Evolutionary conservation across 2,797 vertebrate species (phyloP).

Genomic region (Selene dorsalis): DNA sequence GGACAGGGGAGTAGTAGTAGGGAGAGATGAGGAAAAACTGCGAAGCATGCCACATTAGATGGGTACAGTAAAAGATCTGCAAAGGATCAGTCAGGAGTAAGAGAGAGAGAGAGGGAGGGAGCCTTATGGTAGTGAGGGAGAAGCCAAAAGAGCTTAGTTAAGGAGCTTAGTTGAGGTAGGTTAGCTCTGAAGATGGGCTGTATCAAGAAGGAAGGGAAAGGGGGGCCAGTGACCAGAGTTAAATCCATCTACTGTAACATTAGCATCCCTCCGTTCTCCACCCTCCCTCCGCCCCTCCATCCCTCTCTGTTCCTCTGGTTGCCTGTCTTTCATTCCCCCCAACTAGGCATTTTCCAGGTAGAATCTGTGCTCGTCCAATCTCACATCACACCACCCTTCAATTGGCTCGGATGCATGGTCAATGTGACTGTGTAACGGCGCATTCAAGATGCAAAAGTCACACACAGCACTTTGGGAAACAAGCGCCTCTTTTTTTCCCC

Average conservation of each 20-base stretch:
- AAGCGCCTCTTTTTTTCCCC: slow-evolving; percentile 73
- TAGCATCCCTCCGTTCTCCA: slow-evolving; percentile 48
- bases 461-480: slow-evolving; percentile 80
- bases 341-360: slow-evolving; percentile 74
- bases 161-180: slow-evolving; percentile 73
- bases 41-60: slow-evolving; percentile 75
- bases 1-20: slow-evolving; percentile 57
- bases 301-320: slow-evolving; percentile 49
- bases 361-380: slow-evolving; percentile 80
- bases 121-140: slow-evolving; percentile 56
- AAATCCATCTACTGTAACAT: slow-evolving; percentile 65
- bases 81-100: slow-evolving; percentile 70
- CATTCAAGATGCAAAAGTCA: slow-evolving; percentile 61
- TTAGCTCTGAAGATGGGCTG: slow-evolving; percentile 68
- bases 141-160: slow-evolving; percentile 71
- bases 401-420: slow-evolving; percentile 67
- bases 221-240: slow-evolving; percentile 47
- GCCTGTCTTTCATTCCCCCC: slow-evolving; percentile 76
- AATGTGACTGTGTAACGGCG: slow-evolving; percentile 61
- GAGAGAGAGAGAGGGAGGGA: slow-evolving; percentile 64
- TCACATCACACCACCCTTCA: slow-evolving; percentile 69
- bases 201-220: slow-evolving; percentile 51
- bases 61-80: slow-evolving; percentile 69
- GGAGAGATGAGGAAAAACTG: slow-evolving; percentile 67
- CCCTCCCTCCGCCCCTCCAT: slow-evolving; percentile 36